Evolutionary conservation across 2,888 invertebrate species (phyloP), one percentile per base, ranked within the genome.

Genomic region (Druceiella hillmani): DNA sequence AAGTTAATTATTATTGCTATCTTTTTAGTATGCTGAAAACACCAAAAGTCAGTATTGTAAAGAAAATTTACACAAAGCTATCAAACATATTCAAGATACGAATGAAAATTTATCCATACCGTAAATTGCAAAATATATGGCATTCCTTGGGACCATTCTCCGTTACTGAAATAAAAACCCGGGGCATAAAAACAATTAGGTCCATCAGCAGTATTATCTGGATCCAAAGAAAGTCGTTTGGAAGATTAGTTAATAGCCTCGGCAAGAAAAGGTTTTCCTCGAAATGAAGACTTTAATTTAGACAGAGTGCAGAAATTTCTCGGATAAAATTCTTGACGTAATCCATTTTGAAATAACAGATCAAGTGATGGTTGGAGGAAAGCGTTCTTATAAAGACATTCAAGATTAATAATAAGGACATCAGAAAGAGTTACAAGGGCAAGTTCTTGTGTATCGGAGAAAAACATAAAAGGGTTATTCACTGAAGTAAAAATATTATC

Each of bases 391-490:
- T 52, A 49, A 45, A 40, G 53, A 36, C 52, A 55, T 28, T 49
- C 52, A 6, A 41, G 22, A 26, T 41, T 55, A 42, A 35, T 32
- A 11, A 22, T 34, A 36, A 42, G 51, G 38, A 52, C 46, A 4
- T 41, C 41, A 4, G 52, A 54, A 40, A 47, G 48, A 34, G 51
- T 54, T 2, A 52, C 48, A 35, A 38, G 48, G 30, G 50, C 54
- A 15, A 53, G 54, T 42, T 48, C 51, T 13, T 49, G 46, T 44
- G 52, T 55, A 7, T 49, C 51, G 26, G 54, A 57, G 46, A 35
- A 14, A 6, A 45, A 55, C 35, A 52, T 53, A 35, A 46, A 44
- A 36, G 49, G 49, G 35, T 56, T 54, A 52, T 55, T 55, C 39
- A 16, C n/a, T 16, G 47, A 52, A 43, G 49, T 54, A 4, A 30